Base-by-base conservation (phyloP, 2,797 vertebrate species). In the Brachyalestes nurse region DNA sequence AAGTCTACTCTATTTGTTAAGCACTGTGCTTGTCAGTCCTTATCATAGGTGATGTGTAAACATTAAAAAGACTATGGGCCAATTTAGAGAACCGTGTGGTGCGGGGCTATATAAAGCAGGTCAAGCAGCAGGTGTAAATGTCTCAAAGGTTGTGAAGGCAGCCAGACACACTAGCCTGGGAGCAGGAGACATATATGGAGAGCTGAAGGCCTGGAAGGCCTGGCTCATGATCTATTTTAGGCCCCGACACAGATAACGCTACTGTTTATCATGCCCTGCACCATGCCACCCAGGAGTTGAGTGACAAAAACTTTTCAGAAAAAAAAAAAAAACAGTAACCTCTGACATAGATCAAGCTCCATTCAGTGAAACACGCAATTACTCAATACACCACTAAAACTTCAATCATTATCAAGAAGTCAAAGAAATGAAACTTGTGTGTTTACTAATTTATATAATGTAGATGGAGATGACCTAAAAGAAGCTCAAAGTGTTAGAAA, bases 221-320 rank as follows among this genome's bases (percentile, higher is more conserved):
- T 83, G 64, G 86, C 91, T 87, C 89, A 87, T 81, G 79, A 90
- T 94, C 96, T 99, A 99, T 99, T 98, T 98, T 96, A 70, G 92
- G 93, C 93, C 66, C 19, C 73, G 92, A 90, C 85, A 89, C 92
- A 92, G 94, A 97, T 95, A 94, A 93, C 94, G 92, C 88, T 89
- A 93, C 92, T 91, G 93, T 94, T 92, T 94, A 96, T 96, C 96
- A 96, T 90, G 94, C 95, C 93, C 89, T 92, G 91, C 91, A 87
- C 85, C 85, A 87, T 87, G 89, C 89, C 91, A 89, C 86, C 65
- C 74, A 78, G 69, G 51, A 74, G 71, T 82, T 90, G 87, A 91
- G 72, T 84, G 87, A 90, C 87, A 88, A 87, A 82, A 84, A 87
- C 73, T 73, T 66, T 77, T 75, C 47, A 72, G 53, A 69, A 28